These are phyloP conservation scores for Epinephelus cyanopodus DNA, from an alignment of 2,113 vertebrate species.

Conservation along the genomic window DNA sequence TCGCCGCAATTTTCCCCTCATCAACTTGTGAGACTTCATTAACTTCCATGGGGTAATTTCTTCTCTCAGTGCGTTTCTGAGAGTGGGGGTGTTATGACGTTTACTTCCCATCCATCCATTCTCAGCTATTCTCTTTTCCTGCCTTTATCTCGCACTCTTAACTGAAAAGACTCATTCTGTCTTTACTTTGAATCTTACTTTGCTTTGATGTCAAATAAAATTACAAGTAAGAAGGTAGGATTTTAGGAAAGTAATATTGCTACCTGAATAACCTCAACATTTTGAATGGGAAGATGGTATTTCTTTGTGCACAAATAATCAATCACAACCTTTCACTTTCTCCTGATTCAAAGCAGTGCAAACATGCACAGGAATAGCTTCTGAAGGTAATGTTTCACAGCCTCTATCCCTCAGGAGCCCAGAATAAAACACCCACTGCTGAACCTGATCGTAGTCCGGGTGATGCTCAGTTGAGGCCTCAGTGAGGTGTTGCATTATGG, in stretches of 20 bases:
- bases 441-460: background rate
- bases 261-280: background rate
- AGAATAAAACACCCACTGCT: slow-evolving; percentile 29
- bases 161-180: background rate
- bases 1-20: slow-evolving; percentile 85
- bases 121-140: background rate
- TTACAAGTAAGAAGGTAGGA: background rate
- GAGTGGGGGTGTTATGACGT: slow-evolving; percentile 50
- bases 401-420: slow-evolving; percentile 18
- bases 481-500: background rate
- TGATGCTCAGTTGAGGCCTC: slow-evolving; percentile 30
- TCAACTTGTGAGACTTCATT: slow-evolving; percentile 88
- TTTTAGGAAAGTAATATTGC: background rate
- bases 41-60: slow-evolving; percentile 85
- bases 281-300: background rate
- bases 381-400: background rate
- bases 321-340: background rate
- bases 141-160: slow-evolving; percentile 6
- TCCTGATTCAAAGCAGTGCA: background rate
- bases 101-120: slow-evolving; percentile 27
- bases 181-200: background rate
- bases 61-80: slow-evolving; percentile 70
- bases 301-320: background rate
- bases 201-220: background rate
- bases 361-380: background rate